phyloP scores from a whole-genome alignment of 2,113 vertebrate genomes.

The Marmota monax region DNA sequence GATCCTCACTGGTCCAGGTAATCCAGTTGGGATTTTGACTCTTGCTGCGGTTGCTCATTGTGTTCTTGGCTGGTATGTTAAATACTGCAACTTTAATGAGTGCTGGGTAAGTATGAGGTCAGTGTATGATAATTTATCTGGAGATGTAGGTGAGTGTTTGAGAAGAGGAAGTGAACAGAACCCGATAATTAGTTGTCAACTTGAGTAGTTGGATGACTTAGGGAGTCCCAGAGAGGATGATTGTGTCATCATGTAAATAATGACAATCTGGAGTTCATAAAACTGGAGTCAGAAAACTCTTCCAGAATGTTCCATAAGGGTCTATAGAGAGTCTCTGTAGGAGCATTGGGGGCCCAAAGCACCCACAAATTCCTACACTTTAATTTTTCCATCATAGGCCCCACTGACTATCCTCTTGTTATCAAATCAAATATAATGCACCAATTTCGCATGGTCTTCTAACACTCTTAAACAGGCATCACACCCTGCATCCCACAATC shows the following conservation, averaged over 20 bases:
- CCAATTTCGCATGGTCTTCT: too few relatives aligned
- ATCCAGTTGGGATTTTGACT: conserved; percentile 85
- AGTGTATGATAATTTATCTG: conserved; percentile 90
- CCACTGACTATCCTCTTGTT: too few relatives aligned
- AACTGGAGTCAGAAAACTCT: conserved; percentile 93
- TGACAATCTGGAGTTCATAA: conserved; percentile 93
- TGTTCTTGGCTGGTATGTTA: conserved; percentile 88
- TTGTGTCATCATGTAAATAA: conserved; percentile 93
- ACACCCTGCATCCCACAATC: conserved; percentile 35
- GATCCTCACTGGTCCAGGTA: conserved; percentile 88
- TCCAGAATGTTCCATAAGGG: conserved; percentile 90
- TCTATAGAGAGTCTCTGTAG: too few relatives aligned
- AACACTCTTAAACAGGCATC: too few relatives aligned
- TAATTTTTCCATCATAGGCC: too few relatives aligned
- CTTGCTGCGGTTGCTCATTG: conserved; percentile 82
- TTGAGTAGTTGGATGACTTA: conserved; percentile 90
- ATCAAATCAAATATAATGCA: too few relatives aligned
- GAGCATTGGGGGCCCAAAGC: too few relatives aligned
- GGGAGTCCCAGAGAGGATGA: conserved; percentile 94
- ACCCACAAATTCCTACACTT: too few relatives aligned
- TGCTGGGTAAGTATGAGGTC: conserved; percentile 90
- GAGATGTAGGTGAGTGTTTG: conserved; percentile 93
- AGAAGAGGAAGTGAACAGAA: conserved; percentile 88
- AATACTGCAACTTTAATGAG: conserved; percentile 89
- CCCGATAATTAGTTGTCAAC: conserved; percentile 81